Evolutionary conservation across 1,140 invertebrate genomes (phyloP), one percentile per base, ranked within the genome.

Genomic region (Dreissena polymorpha): DNA sequence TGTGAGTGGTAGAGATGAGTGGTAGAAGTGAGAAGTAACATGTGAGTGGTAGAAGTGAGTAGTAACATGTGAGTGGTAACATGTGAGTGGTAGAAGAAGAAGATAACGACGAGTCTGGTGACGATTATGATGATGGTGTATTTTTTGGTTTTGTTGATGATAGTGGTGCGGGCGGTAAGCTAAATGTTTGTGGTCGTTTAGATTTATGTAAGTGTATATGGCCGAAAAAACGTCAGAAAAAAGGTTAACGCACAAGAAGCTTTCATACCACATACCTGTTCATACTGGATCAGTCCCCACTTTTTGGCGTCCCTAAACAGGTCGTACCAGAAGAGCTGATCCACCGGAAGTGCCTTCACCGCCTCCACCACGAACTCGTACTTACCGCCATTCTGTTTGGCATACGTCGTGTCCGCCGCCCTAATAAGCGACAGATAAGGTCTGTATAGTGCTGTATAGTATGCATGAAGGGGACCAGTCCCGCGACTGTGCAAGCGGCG

Each of bases 281-380:
- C 89, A 76, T 90, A 90, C 14, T 85, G 64, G 14, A 83, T 78
- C 25, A 90, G 57, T 18, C 87, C 87, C 89, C 89, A 90, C 74
- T 85, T 70, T 71, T 74, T 85, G 3, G 86, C 87, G 39, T 89
- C 83, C 7, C 25, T 69, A 71, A 90, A 85, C 21, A 90, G 53
- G 57, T 89, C 86, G 49, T 85, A 65, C 89, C 89, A 90, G 82
- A 90, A 90, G 49, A 71, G 71, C 82, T 85, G 69, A 23, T 79
- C 65, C 10, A 83, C 14, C 5, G 87, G 87, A 14, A 88, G 53
- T 10, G 84, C 85, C 49, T 84, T 85, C 6, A 27, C 23, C 63
- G 69, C 71, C 51, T 87, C 82, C 49, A 88, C 64, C 57, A 89
- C 71, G 65, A 88, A 89, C 64, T 85, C 67, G 82, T 88, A 89